Percentiles rank a stretch among this genome's conserved stretches.
Conservation (phyloP, 2,888 invertebrate genomes). For the Dorcus hopei region DNA sequence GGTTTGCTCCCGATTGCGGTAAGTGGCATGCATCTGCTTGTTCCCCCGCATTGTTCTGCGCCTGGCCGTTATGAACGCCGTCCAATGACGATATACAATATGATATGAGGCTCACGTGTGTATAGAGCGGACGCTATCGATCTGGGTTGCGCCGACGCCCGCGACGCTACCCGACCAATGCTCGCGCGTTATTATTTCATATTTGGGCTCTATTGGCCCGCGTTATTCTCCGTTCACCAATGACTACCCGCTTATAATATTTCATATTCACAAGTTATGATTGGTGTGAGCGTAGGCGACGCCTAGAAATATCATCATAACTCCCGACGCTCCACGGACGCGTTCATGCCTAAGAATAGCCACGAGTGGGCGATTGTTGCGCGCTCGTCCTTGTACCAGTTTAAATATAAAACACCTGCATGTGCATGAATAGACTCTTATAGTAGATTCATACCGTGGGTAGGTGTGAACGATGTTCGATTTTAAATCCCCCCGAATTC, state of each 20-base stretch:
- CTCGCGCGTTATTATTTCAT: constrained; percentile 62
- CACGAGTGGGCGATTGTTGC: constrained; percentile 5
- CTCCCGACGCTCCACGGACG: neutral
- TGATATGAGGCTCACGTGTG: constrained; percentile 39
- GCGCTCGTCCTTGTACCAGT: constrained; percentile 6
- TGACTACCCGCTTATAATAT: constrained; percentile 40
- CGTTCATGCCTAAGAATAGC: neutral
- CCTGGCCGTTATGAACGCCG: constrained; percentile 39
- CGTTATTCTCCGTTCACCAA: constrained; percentile 49
- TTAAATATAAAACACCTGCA: neutral
- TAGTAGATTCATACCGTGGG: neutral
- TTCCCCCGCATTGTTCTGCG: constrained; percentile 26
- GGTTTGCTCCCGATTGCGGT: constrained; percentile 25
- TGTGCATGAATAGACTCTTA: neutral
- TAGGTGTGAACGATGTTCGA: neutral
- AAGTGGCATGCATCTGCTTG: constrained; percentile 25
- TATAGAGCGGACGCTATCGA: constrained; percentile 36
- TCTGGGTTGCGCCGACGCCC: constrained; percentile 43
- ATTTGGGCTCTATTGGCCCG: constrained; percentile 56
- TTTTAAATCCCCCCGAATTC: constrained; percentile 19
- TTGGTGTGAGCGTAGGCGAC: constrained; percentile 38
- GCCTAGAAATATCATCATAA: constrained; percentile 17
- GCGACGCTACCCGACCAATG: constrained; percentile 55
- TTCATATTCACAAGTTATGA: constrained; percentile 41
- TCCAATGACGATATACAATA: constrained; percentile 48